phyloP scores from a whole-genome alignment of 2,888 invertebrate species.

The Melanostoma mellinum region DNA sequence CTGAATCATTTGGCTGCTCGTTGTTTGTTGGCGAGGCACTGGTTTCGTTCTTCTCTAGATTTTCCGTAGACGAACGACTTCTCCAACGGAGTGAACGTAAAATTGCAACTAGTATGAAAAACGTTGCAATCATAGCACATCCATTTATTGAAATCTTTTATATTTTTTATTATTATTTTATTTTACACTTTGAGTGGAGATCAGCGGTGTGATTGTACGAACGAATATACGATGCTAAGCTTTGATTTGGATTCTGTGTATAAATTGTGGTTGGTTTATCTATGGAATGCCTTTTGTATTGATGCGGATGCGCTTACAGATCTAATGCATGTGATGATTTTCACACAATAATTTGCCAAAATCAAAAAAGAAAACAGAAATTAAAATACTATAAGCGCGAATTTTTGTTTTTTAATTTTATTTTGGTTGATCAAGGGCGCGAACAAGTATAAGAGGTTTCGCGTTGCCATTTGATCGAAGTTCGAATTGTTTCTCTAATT shows the following conservation, averaged over 20 bases:
- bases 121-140: conserved; percentile 81
- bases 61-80: conserved; percentile 74
- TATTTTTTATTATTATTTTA: conserved; percentile 32
- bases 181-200: conserved; percentile 23
- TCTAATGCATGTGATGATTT: conserved; percentile 64
- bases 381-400: conserved; percentile 38
- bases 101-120: conserved; percentile 82
- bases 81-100: conserved; percentile 82
- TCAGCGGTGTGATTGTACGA: conserved; percentile 21
- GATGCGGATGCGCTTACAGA: conserved; percentile 53
- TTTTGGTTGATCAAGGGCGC: conserved; percentile 54
- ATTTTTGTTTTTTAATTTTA: neutral
- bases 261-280: conserved; percentile 11
- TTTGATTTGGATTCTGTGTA: conserved; percentile 26
- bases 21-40: conserved; percentile 47
- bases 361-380: conserved; percentile 20
- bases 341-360: conserved; percentile 32
- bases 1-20: conserved; percentile 53
- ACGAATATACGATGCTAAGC: conserved; percentile 31
- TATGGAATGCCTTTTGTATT: conserved; percentile 48
- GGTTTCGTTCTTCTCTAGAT: conserved; percentile 48
- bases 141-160: conserved; percentile 63
- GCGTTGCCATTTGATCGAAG: conserved; percentile 69
- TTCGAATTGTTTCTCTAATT: conserved; percentile 48
- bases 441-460: conserved; percentile 55